phyloP scores from a whole-genome alignment of 2,888 invertebrate species.

The Maniola hyperantus region DNA sequence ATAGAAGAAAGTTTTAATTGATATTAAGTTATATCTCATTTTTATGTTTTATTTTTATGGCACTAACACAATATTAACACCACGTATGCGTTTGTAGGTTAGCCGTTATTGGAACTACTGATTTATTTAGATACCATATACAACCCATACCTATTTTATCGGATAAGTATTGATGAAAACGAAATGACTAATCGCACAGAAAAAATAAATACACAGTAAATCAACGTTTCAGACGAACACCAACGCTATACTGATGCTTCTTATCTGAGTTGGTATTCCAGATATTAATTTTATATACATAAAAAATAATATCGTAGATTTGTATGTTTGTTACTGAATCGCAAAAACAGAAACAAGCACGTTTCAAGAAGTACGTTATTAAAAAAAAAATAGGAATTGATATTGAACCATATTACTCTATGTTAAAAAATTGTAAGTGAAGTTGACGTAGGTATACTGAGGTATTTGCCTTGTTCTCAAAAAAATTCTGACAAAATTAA shows the following conservation, averaged over 20 bases:
- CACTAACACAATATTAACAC: not conserved
- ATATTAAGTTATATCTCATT: constrained; percentile 30
- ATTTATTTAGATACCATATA: not conserved
- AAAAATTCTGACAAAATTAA: too few species aligned
- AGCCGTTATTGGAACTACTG: not conserved
- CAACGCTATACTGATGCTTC: not conserved
- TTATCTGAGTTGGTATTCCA: constrained; percentile 8
- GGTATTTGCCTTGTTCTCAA: too few species aligned
- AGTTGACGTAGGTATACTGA: too few species aligned
- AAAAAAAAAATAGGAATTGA: too few species aligned
- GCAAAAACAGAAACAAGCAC: not conserved
- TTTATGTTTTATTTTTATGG: constrained; percentile 11
- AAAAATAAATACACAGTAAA: not conserved
- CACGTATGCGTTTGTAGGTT: not conserved
- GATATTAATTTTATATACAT: not conserved
- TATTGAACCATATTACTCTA: too few species aligned
- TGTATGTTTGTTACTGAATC: not conserved
- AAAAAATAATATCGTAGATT: not conserved
- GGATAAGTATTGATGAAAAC: not conserved
- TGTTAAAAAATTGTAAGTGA: too few species aligned
- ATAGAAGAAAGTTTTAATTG: constrained; percentile 33
- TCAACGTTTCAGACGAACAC: not conserved
- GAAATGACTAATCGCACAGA: not conserved
- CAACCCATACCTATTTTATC: not conserved
- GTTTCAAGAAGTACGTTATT: too few species aligned